phyloP scores from a whole-genome alignment of 2,888 invertebrate genomes.

The Philopedon plagiatum region DNA sequence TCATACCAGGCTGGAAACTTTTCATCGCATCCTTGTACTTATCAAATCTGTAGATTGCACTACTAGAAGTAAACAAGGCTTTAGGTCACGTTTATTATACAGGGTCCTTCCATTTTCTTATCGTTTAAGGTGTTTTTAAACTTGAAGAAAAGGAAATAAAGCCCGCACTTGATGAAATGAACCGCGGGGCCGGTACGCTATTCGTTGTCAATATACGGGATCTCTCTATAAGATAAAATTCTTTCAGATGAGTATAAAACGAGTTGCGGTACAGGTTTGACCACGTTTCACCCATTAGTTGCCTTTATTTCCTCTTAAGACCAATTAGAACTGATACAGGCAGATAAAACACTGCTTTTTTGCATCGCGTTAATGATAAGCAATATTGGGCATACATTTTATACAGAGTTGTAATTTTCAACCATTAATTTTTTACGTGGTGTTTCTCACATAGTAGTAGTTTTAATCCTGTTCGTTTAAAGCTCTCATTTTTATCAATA shows the following conservation, averaged over 20 bases:
- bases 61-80: too few species aligned
- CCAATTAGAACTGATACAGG: slow-evolving; percentile 46
- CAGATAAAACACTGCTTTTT: slow-evolving; percentile 45
- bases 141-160: too few species aligned
- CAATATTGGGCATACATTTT: slow-evolving; percentile 26
- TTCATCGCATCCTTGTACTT: too few species aligned
- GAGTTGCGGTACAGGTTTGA: slow-evolving; percentile 26
- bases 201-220: slow-evolving; percentile 4
- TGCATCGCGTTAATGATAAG: slow-evolving; percentile 25
- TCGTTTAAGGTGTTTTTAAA: too few species aligned
- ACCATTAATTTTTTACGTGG: neutral
- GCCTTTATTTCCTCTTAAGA: slow-evolving; percentile 43
- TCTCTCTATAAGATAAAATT: slow-evolving; percentile 20
- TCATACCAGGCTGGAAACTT: too few species aligned
- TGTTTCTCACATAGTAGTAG: neutral
- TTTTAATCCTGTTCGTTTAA: neutral
- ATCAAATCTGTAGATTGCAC: too few species aligned
- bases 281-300: slow-evolving; percentile 26
- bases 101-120: too few species aligned
- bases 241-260: slow-evolving; percentile 19
- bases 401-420: slow-evolving; percentile 15
- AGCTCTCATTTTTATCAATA: too few species aligned
- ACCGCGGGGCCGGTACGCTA: slow-evolving; percentile 17
- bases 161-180: too few species aligned
- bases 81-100: too few species aligned